phyloP scores from a whole-genome alignment of 1,140 invertebrate species.

The Drosophila persimilis region DNA sequence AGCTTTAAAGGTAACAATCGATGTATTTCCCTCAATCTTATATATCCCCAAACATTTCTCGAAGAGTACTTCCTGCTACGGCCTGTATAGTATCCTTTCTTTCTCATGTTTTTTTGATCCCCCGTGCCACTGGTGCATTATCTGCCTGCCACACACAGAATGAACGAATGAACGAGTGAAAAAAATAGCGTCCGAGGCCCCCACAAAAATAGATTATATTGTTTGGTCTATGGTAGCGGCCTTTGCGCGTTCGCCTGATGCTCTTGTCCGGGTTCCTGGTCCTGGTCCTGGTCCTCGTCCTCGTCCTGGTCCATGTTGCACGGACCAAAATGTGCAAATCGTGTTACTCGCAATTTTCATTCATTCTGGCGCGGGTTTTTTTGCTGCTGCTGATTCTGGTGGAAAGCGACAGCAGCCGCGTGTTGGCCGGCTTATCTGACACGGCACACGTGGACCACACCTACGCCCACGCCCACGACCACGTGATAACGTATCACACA shows the following conservation, averaged over 20 bases:
- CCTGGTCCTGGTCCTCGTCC: background rate
- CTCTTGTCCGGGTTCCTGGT: background rate
- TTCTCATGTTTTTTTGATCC: constrained; percentile 1
- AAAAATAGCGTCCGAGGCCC: constrained; percentile 47
- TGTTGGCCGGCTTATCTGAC: constrained; percentile 70
- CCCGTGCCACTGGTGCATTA: constrained; percentile 9
- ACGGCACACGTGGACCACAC: constrained; percentile 37
- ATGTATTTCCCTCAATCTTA: too few species aligned
- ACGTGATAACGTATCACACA: constrained; percentile 49
- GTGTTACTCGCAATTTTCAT: constrained; percentile 51
- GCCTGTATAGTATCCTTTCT: too few species aligned
- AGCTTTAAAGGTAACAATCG: too few species aligned
- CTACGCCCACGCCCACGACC: constrained; percentile 23
- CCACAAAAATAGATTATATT: constrained; percentile 75
- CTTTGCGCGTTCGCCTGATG: constrained; percentile 64
- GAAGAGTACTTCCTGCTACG: constrained; percentile 4
- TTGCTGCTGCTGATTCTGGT: constrained; percentile 34
- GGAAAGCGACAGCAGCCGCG: constrained; percentile 46
- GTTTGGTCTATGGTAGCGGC: constrained; percentile 68
- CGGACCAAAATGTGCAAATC: constrained; percentile 62
- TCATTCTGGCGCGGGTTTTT: constrained; percentile 13
- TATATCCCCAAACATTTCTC: too few species aligned
- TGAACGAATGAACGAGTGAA: constrained; percentile 16
- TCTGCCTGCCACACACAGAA: constrained; percentile 41
- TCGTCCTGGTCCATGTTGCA: constrained; percentile 7